These are phyloP conservation scores for Spongilla lacustris DNA, from an alignment of 37 sponge, comb jelly and placozoan species.

Conservation along the genomic window DNA sequence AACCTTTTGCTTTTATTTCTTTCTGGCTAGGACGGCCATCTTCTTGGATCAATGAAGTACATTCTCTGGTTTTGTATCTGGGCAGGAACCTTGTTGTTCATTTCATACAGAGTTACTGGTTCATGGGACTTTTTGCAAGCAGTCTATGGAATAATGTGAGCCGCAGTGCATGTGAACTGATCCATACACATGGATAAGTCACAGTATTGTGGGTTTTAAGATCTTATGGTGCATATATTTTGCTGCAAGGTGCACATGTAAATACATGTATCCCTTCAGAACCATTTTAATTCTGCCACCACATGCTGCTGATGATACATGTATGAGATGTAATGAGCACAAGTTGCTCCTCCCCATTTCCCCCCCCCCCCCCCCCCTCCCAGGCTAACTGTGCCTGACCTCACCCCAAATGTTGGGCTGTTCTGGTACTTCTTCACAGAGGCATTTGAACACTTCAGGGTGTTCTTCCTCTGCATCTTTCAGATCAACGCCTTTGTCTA, in stretches of 20 bases:
- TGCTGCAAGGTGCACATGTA: no score
- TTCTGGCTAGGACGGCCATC: no score
- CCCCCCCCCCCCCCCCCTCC: neutral
- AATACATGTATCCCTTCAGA: no score
- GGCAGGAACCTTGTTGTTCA: slow-evolving; percentile 27
- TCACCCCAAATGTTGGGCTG: slow-evolving; percentile 93
- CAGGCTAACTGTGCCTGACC: slow-evolving; percentile 82
- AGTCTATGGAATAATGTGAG: slow-evolving; percentile 83
- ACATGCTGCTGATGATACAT: no score
- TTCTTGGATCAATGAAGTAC: slow-evolving; percentile 3
- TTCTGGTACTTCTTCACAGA: slow-evolving; percentile 99
- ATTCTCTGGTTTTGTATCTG: slow-evolving; percentile 2
- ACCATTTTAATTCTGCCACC: no score
- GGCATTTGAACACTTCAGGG: slow-evolving; percentile 94
- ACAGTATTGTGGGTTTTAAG: no score
- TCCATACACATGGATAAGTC: neutral
- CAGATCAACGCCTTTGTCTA: slow-evolving; percentile 92
- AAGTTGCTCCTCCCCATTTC: no score
- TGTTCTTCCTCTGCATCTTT: slow-evolving; percentile 95
- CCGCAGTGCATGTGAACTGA: neutral
- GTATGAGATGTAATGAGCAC: neutral
- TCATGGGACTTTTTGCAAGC: slow-evolving; percentile 83
- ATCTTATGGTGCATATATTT: no score
- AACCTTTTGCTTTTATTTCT: no score
- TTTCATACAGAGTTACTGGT: slow-evolving; percentile 63